Conservation (phyloP, 2,113 vertebrate genomes). For the Oryzias woworae region DNA sequence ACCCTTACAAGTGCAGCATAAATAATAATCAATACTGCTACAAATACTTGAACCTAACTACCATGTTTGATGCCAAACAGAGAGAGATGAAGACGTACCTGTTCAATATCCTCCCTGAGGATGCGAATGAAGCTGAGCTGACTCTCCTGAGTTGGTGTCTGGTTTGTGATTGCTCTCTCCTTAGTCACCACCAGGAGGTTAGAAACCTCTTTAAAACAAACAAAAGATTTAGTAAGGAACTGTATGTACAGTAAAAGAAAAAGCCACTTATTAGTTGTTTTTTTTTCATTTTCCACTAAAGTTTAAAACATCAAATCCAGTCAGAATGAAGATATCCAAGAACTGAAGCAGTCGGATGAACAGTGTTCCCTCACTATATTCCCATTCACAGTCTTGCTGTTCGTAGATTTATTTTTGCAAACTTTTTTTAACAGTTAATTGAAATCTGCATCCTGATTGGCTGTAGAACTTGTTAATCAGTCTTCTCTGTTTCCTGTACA, state of each 20-base stretch:
- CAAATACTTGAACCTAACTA: not conserved
- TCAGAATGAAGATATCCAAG: no score
- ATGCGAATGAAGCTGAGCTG: slow-evolving; percentile 93
- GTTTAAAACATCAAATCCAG: no score
- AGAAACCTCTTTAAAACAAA: slow-evolving; percentile 85
- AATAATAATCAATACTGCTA: not conserved
- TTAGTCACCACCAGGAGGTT: slow-evolving; percentile 95
- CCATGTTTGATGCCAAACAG: not conserved
- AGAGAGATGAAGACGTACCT: slow-evolving; percentile 69
- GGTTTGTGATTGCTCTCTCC: slow-evolving; percentile 71
- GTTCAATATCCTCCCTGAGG: slow-evolving; percentile 89
- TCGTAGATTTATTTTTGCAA: no score
- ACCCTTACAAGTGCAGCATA: not conserved
- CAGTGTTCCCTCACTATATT: no score
- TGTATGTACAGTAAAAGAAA: not conserved
- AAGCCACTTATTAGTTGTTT: not conserved
- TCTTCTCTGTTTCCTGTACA: no score
- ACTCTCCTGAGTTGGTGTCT: slow-evolving; percentile 78
- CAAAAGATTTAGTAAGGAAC: not conserved
- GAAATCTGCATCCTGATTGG: no score
- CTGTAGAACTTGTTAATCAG: no score
- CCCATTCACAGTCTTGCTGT: no score
- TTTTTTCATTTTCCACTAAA: no score
- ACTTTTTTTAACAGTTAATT: no score
- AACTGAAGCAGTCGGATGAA: no score